Evolutionary conservation across 2,888 invertebrate species (phyloP), one percentile per base, ranked within the genome.

Genomic region (Tetragonula carbonaria): DNA sequence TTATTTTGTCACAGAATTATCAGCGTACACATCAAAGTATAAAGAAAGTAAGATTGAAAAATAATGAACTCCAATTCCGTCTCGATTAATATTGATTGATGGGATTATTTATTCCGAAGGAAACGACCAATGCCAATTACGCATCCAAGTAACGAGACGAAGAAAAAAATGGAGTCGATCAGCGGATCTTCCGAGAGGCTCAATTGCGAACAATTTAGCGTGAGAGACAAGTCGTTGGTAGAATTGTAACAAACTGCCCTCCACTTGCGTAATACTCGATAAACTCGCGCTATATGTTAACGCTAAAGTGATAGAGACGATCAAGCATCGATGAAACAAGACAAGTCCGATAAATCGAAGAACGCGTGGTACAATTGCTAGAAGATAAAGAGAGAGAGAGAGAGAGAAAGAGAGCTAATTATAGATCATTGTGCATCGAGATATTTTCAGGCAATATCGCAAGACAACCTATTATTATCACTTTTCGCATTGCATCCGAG

Each of bases 231-330:
- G 23, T 73, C 21, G 6, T 55, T 28, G 16, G n/a, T 16, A 18
- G 18, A n/a, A 75, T 72, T 63, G 21, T 55, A n/a, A 23, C 18
- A 23, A 23, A 62, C 2, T 18, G 45, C 28, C 21, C 16, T 13
- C n/a, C 16, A 11, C 21, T 53, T 65, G 0, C 33, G 63, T 45
- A 66, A 78, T 78, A 73, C 14, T 28, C 21, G 18, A 8, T 72
- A 28, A 62, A 51, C 2, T 83, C 28, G 45, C 18, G 53, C 63
- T 13, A 51, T 59, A 75, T 45, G 45, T 45, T 8, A 23, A 68
- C 53, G 11, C 73, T 75, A 63, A 68, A 45, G 18, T 1, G 55
- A 82, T 50, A 57, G 28, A 11, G 33, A 33, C 21, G 57, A 38
- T 33, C 28, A 16, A 50, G 21, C 28, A 28, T 23, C 70, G 23